Base-by-base conservation (phyloP, 2,888 invertebrate genomes). In the Mimas tiliae region DNA sequence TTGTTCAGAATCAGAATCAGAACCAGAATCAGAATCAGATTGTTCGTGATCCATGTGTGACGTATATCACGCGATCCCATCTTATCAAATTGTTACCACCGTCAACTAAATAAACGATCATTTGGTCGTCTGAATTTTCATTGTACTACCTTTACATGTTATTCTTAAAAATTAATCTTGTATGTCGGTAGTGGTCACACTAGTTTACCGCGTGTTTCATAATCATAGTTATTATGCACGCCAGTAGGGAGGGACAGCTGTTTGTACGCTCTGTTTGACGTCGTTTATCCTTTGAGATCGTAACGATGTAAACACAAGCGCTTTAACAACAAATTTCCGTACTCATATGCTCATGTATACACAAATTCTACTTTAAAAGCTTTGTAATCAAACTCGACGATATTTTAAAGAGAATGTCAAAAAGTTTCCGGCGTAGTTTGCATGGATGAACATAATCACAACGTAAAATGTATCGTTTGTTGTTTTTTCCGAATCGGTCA, bases 291-390 rank as follows among this genome's bases (percentile, higher is more conserved):
- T 42, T 58, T 42, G 58, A 58, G 58, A 42, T 42, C 6, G 12
- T 58, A 58, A 58, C 58, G 58, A 58, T 58, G 58, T 58, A 58
- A 58, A 58, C 42, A 58, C 19, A 16, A 58, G 58, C 42, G 58
- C 58, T 58, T 42, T 42, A 38, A 42, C 42, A 58, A 58, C 58
- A 58, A 42, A 34, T 58, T 58, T 58, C 38, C 21, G 58, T 58
- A 19, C 38, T 38, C 38, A 38, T 9, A 52, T 14, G 27, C 53
- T 1, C 55, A 11, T 19, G 19, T 58, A 42, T 42, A 19, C 58
- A 38, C 42, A 42, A 19, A 16, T 16, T 50, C 50, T 50, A 19
- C 50, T 19, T 50, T 50, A 50, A 50, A 27, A 19, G 9, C 45
- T 45, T 45, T 45, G 12, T 50, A 19, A 50, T 50, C 16, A 19